Evolutionary conservation across 1,140 invertebrate species (phyloP), one percentile per base, ranked within the genome.

Genomic region (Drosophila rhopaloa): DNA sequence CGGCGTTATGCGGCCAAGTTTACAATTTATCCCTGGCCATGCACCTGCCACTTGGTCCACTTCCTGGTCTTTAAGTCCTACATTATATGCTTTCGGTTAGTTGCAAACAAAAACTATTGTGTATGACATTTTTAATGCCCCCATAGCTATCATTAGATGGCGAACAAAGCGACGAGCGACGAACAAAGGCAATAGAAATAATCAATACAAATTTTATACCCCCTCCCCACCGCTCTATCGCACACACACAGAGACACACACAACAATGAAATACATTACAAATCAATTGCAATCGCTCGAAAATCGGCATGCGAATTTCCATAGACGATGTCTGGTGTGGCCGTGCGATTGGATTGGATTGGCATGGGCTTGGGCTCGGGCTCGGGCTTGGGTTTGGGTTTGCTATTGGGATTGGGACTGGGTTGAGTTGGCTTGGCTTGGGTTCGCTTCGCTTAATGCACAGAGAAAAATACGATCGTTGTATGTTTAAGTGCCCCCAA

Each of bases 211-310:
- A 88, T 88, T 88, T 88, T 80, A 84, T 88, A 74, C 65, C 19
- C 37, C 54, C 29, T 9, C 10, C 9, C 61, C 27, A n/a, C 19
- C 7, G 4, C 37, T 6, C 37, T 48, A 37, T 50, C 32, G 13
- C 43, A 10, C 61, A 24, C 24, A 60, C 53, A 61, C 53, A 29
- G 41, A 60, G 19, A 14, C 29, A 29, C 43, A 55, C 76, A 82
- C 79, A 79, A 88, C 83, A 88, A 89, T 88, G 83, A 88, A 88
- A 88, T 88, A 89, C 84, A 88, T 89, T 88, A 89, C 84, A 88
- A 88, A 88, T 88, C 83, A 88, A 88, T 88, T 88, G 83, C 84
- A 88, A 88, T 89, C 83, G 83, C 84, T 88, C 80, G 83, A 89
- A 88, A 88, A 88, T 88, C 83, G 83, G 80, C 83, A 79, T 89